These are phyloP conservation scores for Caradrina clavipalpis DNA, from an alignment of 2,888 invertebrate species.

Conservation along the genomic window DNA sequence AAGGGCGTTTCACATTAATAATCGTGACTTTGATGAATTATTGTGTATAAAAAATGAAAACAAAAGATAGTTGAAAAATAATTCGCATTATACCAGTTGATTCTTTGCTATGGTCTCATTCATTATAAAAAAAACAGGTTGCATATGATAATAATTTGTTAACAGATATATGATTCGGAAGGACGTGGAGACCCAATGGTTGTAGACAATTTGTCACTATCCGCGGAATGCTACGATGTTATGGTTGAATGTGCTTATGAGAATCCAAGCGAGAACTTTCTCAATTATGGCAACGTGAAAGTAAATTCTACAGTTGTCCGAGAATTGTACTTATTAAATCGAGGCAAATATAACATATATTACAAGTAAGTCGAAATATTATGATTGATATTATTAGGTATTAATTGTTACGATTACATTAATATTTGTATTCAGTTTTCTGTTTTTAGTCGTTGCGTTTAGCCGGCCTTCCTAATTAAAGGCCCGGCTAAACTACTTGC, in stretches of 20 bases:
- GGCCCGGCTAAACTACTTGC: too few relatives aligned
- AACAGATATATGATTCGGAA: conserved; percentile 85
- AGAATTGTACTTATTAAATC: conserved; percentile 89
- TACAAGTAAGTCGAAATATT: conserved; percentile 83
- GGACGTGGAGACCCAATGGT: conserved; percentile 86
- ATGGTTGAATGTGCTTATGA: conserved; percentile 89
- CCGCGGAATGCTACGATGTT: conserved; percentile 92
- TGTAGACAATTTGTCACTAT: conserved; percentile 82
- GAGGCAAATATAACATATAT: conserved; percentile 90
- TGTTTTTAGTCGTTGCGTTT: too few relatives aligned
- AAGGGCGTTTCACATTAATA: too few relatives aligned
- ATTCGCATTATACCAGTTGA: too few relatives aligned
- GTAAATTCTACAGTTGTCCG: conserved; percentile 86
- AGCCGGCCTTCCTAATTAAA: too few relatives aligned
- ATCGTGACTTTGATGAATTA: too few relatives aligned
- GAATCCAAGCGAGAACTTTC: conserved; percentile 80
- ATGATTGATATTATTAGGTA: background rate
- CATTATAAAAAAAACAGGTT: too few relatives aligned
- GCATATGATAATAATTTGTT: background rate
- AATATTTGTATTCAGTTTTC: too few relatives aligned
- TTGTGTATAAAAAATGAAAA: too few relatives aligned
- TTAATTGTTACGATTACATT: too few relatives aligned
- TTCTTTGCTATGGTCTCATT: too few relatives aligned
- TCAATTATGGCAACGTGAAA: conserved; percentile 91
- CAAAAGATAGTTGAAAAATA: too few relatives aligned